Evolutionary conservation across 2,888 invertebrate genomes (phyloP).

Genomic region (Sthenelais limicola): DNA sequence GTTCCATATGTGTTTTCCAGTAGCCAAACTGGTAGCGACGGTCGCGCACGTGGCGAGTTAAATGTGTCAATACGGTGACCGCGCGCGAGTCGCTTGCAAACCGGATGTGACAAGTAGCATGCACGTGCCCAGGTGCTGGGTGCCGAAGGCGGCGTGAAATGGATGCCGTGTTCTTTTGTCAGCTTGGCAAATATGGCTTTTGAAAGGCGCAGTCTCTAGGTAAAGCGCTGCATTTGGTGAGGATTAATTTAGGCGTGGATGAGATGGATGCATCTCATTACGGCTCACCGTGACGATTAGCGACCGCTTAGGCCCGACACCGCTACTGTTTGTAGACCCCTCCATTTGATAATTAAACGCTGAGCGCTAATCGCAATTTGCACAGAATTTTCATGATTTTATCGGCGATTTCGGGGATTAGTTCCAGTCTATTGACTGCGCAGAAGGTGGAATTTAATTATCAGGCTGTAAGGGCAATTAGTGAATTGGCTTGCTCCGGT

Average conservation of each 20-base stretch:
- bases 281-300: constrained; percentile 5
- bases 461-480: constrained; percentile 19
- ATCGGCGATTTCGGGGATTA: constrained; percentile 34
- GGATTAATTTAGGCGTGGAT: constrained; percentile 12
- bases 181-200: not conserved
- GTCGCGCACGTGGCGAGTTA: no score
- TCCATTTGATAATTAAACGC: constrained; percentile 33
- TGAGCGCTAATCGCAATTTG: constrained; percentile 23
- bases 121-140: no score
- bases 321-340: constrained; percentile 10
- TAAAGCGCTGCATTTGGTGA: not conserved
- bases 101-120: constrained; percentile 17
- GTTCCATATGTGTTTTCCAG: no score
- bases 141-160: no score
- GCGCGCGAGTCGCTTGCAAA: not conserved
- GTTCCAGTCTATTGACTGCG: constrained; percentile 5
- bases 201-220: not conserved
- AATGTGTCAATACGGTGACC: not conserved
- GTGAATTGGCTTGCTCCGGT: constrained; percentile 5
- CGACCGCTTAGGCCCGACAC: constrained; percentile 19
- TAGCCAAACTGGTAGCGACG: no score
- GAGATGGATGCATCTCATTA: not conserved
- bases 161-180: constrained; percentile 10
- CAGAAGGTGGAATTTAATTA: constrained; percentile 33
- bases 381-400: constrained; percentile 37